phyloP scores from a whole-genome alignment of 2,113 vertebrate genomes.

The Caranx ignobilis region DNA sequence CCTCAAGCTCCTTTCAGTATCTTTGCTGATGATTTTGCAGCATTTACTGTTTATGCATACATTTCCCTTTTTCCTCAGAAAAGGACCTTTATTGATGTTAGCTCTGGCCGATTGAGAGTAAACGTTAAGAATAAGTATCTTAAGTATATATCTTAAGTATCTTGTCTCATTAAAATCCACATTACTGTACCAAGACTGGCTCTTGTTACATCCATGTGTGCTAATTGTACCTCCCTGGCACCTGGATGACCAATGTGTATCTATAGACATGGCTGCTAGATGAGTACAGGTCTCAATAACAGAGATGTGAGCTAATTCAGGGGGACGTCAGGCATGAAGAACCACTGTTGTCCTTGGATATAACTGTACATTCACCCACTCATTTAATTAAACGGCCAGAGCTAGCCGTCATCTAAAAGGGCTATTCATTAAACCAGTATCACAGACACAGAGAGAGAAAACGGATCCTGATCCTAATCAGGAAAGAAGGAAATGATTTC shows the following conservation, averaged over 20 bases:
- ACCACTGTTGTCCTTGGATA: slow-evolving; percentile 40
- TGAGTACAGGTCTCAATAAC: slow-evolving; percentile 53
- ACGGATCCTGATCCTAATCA: slow-evolving; percentile 59
- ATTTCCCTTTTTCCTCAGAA: neutral
- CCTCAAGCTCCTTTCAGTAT: neutral
- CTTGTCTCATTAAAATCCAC: neutral
- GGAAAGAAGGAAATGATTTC: slow-evolving; percentile 55
- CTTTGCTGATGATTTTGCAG: neutral
- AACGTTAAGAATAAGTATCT: no score
- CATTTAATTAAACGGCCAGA: slow-evolving; percentile 57
- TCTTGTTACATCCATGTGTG: neutral
- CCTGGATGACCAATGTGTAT: slow-evolving; percentile 37
- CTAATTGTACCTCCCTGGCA: neutral
- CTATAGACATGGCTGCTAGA: slow-evolving; percentile 20
- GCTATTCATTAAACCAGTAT: slow-evolving; percentile 58
- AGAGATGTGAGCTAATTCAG: slow-evolving; percentile 44
- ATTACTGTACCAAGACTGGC: neutral
- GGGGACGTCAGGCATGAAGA: slow-evolving; percentile 24
- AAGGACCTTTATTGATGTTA: neutral
- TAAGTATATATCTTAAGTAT: neutral
- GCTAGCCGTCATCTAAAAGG: slow-evolving; percentile 25
- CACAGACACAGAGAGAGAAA: slow-evolving; percentile 35
- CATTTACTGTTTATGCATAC: neutral
- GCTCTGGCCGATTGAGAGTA: neutral
- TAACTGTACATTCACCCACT: slow-evolving; percentile 40